Conservation (phyloP, 2,113 vertebrate species). For the Orthonyx spaldingii region DNA sequence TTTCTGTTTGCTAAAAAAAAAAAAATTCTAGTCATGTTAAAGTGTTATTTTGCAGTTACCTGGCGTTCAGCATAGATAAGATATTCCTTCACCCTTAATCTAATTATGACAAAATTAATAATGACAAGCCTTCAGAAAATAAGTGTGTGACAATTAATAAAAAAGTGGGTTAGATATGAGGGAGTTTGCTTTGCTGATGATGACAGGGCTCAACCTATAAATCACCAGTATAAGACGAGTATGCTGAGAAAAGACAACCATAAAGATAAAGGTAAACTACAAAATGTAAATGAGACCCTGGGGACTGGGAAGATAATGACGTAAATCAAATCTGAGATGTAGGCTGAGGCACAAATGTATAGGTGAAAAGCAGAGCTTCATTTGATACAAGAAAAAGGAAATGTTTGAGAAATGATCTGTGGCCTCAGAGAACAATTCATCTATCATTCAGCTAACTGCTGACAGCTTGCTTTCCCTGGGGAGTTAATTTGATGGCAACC, state of each 20-base stretch:
- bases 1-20: background rate
- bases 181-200: background rate
- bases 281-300: background rate
- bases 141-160: background rate
- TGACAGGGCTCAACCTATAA: background rate
- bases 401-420: background rate
- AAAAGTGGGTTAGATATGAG: background rate
- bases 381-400: background rate
- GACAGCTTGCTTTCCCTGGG: conserved; percentile 12
- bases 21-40: background rate
- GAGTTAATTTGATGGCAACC: conserved; percentile 20
- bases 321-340: background rate
- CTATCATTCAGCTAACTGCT: conserved; percentile 1
- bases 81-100: background rate
- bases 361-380: background rate
- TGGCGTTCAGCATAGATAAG: background rate
- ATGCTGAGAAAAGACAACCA: background rate
- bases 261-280: background rate
- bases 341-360: background rate
- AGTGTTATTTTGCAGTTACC: background rate
- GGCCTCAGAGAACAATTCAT: background rate
- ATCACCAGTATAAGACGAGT: background rate
- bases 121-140: background rate
- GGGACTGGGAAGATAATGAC: background rate
- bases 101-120: conserved; percentile 5